Evolutionary conservation across 1,140 invertebrate species (phyloP), one percentile per base, ranked within the genome.

Genomic region (Drosophila nebulosa): DNA sequence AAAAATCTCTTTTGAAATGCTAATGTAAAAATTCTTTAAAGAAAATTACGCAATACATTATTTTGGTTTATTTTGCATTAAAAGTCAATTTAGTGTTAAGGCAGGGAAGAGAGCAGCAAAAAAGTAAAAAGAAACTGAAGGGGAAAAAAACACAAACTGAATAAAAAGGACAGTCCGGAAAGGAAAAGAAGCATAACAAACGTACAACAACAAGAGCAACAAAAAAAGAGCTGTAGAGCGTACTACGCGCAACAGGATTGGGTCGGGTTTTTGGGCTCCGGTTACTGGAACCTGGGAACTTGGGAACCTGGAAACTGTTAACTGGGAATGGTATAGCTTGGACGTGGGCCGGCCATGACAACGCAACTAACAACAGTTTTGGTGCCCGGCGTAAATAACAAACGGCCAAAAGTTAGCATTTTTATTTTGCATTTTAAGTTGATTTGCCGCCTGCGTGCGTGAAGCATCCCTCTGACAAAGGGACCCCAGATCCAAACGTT

Each of bases 1-100:
- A 64, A 67, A 83, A 86, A 86, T 86, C 78, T 83, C 83, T 86
- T 86, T 86, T 88, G 83, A 86, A 86, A 86, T 86, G 83, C 83
- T 86, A 86, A 86, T 86, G 83, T 86, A 79, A 86, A 86, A 86
- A 86, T 86, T 86, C 83, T 88, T 86, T 86, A 86, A 86, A 88
- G 83, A 86, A 86, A 86, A 86, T 86, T 86, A 86, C 83, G 83
- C 83, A 86, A 88, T 86, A 86, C 83, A 88, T 86, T 86, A 86
- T 86, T 86, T 86, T 86, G 83, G 83, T 86, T 86, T 86, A 86
- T 86, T 86, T 86, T 86, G 83, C 83, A 86, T 86, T 86, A 86
- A 86, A 86, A 86, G 83, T 86, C 83, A 86, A 86, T 86, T 86
- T 86, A 88, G 83, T 86, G 83, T 86, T 86, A 86, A 86, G 83